Conservation (phyloP, 2,888 invertebrate species). For the Baccha elongata region DNA sequence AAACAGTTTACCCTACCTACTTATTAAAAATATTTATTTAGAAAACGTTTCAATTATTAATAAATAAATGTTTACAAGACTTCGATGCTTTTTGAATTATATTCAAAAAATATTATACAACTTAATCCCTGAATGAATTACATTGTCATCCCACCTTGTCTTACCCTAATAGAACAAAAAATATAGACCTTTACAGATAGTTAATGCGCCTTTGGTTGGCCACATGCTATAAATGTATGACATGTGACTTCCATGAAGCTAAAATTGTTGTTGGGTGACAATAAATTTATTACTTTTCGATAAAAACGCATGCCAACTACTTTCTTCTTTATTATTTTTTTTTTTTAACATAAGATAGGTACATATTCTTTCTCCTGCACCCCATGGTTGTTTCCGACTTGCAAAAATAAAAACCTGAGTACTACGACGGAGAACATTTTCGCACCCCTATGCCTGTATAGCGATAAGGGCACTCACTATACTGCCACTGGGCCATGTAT, state of each 20-base stretch:
- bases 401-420: conserved; percentile 21
- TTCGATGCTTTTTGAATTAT: too few species aligned
- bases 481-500: conserved; percentile 37
- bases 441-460: conserved; percentile 53
- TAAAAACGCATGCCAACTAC: conserved; percentile 67
- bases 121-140: not conserved
- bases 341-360: conserved; percentile 21
- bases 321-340: conserved; percentile 32
- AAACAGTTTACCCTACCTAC: too few species aligned
- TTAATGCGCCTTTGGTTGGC: conserved; percentile 37
- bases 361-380: conserved; percentile 43
- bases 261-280: conserved; percentile 48
- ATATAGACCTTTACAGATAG: too few species aligned
- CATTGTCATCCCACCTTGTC: not conserved
- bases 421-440: conserved; percentile 58
- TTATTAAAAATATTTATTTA: too few species aligned
- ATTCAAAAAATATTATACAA: not conserved
- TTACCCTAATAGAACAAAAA: not conserved
- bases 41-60: too few species aligned
- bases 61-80: too few species aligned
- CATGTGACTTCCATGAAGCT: conserved; percentile 58
- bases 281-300: conserved; percentile 71
- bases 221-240: conserved; percentile 59
- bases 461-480: conserved; percentile 47
- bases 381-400: conserved; percentile 52